Conservation (phyloP, 2,113 vertebrate genomes). For the Loxodonta africana region DNA sequence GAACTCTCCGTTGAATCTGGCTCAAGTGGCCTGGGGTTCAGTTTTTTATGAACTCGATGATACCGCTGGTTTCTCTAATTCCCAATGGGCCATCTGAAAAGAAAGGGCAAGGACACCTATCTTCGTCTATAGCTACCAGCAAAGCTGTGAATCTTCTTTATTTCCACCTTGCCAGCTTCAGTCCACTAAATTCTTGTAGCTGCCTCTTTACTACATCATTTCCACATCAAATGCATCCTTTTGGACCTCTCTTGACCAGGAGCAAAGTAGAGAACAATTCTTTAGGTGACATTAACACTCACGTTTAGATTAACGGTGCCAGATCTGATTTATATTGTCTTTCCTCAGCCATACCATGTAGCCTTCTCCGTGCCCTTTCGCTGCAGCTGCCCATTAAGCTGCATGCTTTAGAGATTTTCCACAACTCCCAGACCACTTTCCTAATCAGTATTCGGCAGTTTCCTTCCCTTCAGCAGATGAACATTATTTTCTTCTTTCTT, state of each 20-base stretch:
- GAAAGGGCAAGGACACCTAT: neutral
- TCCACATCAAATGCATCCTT: slow-evolving; percentile 66
- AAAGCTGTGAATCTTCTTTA: slow-evolving; percentile 24
- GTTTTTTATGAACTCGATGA: neutral
- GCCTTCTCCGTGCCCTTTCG: slow-evolving; percentile 80
- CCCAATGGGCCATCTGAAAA: slow-evolving; percentile 45
- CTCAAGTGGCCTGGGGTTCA: neutral
- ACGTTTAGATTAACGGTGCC: slow-evolving; percentile 73
- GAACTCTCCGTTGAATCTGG: neutral
- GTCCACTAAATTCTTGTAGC: slow-evolving; percentile 58
- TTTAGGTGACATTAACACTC: slow-evolving; percentile 79
- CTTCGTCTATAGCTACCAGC: neutral
- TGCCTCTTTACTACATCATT: slow-evolving; percentile 55
- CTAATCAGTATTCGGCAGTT: slow-evolving; percentile 87
- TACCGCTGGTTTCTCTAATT: slow-evolving; percentile 52
- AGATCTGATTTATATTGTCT: slow-evolving; percentile 85
- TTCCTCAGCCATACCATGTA: slow-evolving; percentile 74
- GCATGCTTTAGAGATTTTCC: slow-evolving; percentile 87
- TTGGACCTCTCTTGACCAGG: slow-evolving; percentile 69
- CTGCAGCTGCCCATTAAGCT: slow-evolving; percentile 81
- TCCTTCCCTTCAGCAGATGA: slow-evolving; percentile 86
- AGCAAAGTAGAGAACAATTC: slow-evolving; percentile 71
- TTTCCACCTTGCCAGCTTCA: slow-evolving; percentile 63
- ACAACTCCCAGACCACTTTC: slow-evolving; percentile 86
- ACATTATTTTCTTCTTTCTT: slow-evolving; percentile 79